Evolutionary conservation across 2,888 invertebrate species (phyloP), one percentile per base, ranked within the genome.

Genomic region (Meloe dianella): DNA sequence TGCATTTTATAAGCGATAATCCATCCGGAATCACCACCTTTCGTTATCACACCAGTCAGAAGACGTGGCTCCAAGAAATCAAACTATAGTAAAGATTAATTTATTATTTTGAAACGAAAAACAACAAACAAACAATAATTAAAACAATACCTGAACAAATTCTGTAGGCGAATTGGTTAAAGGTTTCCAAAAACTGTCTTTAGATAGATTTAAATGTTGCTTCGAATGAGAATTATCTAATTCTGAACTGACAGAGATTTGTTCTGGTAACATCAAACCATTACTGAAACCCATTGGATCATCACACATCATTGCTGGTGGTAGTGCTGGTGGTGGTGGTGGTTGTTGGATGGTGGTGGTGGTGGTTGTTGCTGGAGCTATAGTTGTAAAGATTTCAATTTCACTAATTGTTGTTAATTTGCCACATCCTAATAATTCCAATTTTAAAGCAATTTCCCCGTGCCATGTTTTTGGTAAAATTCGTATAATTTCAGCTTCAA

Each of bases 401-500:
- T 22, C n/a, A 27, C 17, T 41, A 27, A 94, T 75, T 17, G 74
- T 69, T 20, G 69, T 60, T 61, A 75, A 68, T 70, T 83, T 80
- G 2, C 81, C 80, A 79, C 95, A 96, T 6, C 95, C 94, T 51
- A 94, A 86, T 9, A 95, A 79, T 75, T 95, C 94, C 30, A 92
- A 85, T 66, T 90, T 85, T 70, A 95, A 82, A 14, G 83, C 77
- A 51, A 90, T 89, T 12, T 84, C 86, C 5, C 88, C 87, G 73
- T 91, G 88, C 94, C 94, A 95, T 3, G 91, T 89, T 29, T 89
- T 83, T 0, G 95, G 95, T 71, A 87, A 87, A 65, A 95, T 85
- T 66, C 92, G 87, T 9, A 95, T 78, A 24, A 89, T 87, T 75
- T 88, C 88, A 0, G 94, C 93, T 80, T 94, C 93, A 60, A 95